A percentile compares a stretch with the other conserved stretches of the same genome.
Evolutionary conservation across 1,140 invertebrate species (phyloP).

Genomic region (Hetaerina americana): DNA sequence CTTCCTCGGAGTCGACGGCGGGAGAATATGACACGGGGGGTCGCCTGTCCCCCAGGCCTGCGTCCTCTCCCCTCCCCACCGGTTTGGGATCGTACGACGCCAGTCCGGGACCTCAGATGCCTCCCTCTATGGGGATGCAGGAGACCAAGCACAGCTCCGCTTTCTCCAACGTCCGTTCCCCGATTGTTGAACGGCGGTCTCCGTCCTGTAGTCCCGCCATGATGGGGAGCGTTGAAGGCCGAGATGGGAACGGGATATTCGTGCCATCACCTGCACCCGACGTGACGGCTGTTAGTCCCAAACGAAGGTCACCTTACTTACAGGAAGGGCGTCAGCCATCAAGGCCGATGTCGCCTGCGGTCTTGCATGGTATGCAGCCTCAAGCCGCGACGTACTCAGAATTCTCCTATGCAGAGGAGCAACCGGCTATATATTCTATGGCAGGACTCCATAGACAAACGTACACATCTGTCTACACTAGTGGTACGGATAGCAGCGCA

Average conservation of each 20-base stretch:
- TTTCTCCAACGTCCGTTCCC: not conserved
- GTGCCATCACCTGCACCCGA: conserved; percentile 34
- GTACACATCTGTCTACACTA: conserved; percentile 56
- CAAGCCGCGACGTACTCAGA: conserved; percentile 32
- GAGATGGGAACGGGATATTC: conserved; percentile 30
- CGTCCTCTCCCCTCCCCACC: conserved; percentile 16
- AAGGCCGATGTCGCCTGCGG: not conserved
- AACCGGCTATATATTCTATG: conserved; percentile 55
- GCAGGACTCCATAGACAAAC: conserved; percentile 52
- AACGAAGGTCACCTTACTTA: conserved; percentile 16
- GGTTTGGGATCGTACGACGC: not conserved
- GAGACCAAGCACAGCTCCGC: not conserved
- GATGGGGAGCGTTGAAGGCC: conserved; percentile 6
- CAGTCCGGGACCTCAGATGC: not conserved
- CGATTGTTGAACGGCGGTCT: not conserved
- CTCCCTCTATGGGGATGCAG: not conserved
- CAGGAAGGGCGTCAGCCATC: not conserved
- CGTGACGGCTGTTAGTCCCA: conserved; percentile 29
- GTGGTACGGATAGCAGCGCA: conserved; percentile 39
- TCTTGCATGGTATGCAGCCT: conserved; percentile 28
- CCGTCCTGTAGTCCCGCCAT: not conserved
- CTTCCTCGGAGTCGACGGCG: conserved; percentile 17
- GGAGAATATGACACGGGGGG: conserved; percentile 21
- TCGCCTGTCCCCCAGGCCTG: conserved; percentile 24
- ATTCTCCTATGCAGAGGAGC: conserved; percentile 30